Evolutionary conservation across 2,113 vertebrate species (phyloP).

Genomic region (Leucosticte australis): DNA sequence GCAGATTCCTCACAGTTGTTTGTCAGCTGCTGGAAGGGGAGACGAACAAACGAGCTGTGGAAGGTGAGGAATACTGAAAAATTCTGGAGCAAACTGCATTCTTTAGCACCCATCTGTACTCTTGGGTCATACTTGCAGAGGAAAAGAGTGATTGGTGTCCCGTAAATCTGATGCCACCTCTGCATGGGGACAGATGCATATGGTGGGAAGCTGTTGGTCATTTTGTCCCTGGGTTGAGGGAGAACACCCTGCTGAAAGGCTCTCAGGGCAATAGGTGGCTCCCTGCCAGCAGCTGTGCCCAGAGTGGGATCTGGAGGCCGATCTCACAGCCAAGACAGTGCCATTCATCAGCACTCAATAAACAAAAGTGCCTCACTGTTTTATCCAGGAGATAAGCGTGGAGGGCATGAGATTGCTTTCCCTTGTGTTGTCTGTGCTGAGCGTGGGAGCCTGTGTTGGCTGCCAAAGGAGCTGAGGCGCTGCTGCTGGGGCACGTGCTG

Average conservation of each 20-base stretch:
- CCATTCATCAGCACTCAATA: slow-evolving; percentile 45
- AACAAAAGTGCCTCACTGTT: slow-evolving; percentile 17
- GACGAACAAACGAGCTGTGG: accelerated
- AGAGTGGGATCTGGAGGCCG: not conserved
- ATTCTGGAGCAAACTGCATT: not conserved
- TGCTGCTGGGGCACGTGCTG: not conserved
- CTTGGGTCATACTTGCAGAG: not conserved
- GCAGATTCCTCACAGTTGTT: not conserved
- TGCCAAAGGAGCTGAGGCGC: not conserved
- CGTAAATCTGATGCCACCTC: accelerated
- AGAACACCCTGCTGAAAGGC: not conserved
- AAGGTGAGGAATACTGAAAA: not conserved
- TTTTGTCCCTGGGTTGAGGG: not conserved
- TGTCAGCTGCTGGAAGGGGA: not conserved
- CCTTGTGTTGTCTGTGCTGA: not conserved
- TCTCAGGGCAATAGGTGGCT: not conserved
- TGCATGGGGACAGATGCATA: accelerated
- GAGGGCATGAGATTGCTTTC: not conserved
- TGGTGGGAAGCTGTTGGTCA: accelerated
- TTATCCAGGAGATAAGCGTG: not conserved
- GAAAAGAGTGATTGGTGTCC: not conserved
- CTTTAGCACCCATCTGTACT: not conserved
- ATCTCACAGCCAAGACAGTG: not conserved
- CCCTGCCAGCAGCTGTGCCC: not conserved
- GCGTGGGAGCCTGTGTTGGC: not conserved